Base-by-base conservation (phyloP, 2,888 invertebrate species). In the Drepanosiphum platanoidis region DNA sequence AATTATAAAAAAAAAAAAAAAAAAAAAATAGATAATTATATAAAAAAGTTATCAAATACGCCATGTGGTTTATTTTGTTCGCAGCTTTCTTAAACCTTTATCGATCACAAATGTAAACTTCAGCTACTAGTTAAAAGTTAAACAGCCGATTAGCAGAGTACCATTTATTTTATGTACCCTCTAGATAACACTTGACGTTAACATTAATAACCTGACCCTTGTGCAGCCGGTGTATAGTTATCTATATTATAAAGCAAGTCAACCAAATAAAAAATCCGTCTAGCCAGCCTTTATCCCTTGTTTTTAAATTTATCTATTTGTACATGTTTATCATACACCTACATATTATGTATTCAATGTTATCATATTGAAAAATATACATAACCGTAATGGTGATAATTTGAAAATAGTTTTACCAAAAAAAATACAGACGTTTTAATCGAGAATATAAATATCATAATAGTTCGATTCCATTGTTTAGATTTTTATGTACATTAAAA, bases 201-300 rank as follows among this genome's bases (percentile, higher is more conserved):
- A 71, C 71, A 81, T 81, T 81, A 81, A 81, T 81, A 81, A 81
- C n/a, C 80, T 27, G 70, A 58, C 52, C 52, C 70, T n/a, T 52
- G 11, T 34, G 22, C 70, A 30, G 58, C 58, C 58, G 27, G 27
- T 58, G 27, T 27, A n/a, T n/a, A 58, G 66, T 79, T 71, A 71
- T 71, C 58, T 71, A 39, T 81, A 71, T 71, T 58, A 71, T 81
- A 71, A 70, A 58, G 5, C 58, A 36, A 71, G 39, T 81, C 58
- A 61, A 61, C 81, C 36, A 36, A 81, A 68, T 32, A 46, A 70
- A 68, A 71, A 71, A 71, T 58, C 58, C 13, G 22, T 52, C 52
- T 5, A 18, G 52, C 52, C n/a, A 15, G 15, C 18, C n/a, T 79
- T 81, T 36, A 36, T 22, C 18, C 30, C 32, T 64, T 30, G 18